Conservation (phyloP, 2,888 invertebrate genomes). For the Tipula lateralis region DNA sequence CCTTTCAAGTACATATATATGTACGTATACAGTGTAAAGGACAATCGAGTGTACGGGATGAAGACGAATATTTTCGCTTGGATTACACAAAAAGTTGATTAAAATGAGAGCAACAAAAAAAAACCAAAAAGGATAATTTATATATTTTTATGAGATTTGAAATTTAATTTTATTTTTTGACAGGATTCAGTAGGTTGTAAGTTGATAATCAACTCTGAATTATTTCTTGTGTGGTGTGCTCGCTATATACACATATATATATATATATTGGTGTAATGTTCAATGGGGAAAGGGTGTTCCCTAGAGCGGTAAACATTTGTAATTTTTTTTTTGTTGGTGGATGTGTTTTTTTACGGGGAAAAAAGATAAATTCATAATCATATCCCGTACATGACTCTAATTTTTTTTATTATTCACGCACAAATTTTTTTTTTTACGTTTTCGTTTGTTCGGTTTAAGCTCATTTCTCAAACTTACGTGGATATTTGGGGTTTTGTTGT, state of each 20-base stretch:
- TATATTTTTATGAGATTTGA: conserved; percentile 13
- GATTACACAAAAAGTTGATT: conserved; percentile 15
- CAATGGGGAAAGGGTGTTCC: neutral
- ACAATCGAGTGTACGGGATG: neutral
- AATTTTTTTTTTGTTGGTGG: neutral
- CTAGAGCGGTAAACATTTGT: conserved; percentile 11
- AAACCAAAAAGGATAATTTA: neutral
- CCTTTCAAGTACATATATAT: neutral
- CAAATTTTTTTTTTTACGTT: neutral
- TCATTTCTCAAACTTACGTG: conserved; percentile 24
- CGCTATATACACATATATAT: neutral
- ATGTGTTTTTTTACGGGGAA: neutral
- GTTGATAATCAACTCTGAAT: conserved; percentile 19
- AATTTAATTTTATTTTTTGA: conserved; percentile 20
- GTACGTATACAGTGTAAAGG: neutral
- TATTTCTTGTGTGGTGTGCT: neutral
- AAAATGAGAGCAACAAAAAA: neutral
- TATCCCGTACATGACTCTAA: conserved; percentile 15
- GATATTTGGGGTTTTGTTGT: neutral
- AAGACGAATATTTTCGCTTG: neutral
- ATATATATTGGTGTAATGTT: neutral
- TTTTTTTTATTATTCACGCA: conserved; percentile 19
- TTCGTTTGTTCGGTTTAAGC: neutral
- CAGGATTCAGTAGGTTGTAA: conserved; percentile 24
- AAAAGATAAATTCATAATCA: conserved; percentile 15